Conservation (phyloP, 2,888 invertebrate species). For the Portevinia maculata region DNA sequence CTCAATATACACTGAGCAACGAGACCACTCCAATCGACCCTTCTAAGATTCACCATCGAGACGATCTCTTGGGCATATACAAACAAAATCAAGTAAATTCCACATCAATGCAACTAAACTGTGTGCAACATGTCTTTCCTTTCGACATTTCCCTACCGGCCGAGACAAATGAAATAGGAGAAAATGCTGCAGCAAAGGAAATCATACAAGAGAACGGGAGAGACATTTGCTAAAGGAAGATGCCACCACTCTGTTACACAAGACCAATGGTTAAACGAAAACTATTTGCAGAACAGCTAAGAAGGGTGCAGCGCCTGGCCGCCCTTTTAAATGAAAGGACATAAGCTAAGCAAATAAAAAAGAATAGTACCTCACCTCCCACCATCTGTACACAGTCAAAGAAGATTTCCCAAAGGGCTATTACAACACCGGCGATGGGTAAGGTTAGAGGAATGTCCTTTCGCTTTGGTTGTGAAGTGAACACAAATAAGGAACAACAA, state of each 20-base stretch:
- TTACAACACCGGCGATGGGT: slow-evolving; percentile 30
- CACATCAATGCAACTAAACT: slow-evolving; percentile 55
- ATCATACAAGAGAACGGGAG: not conserved
- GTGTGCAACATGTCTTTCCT: slow-evolving; percentile 59
- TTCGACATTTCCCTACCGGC: slow-evolving; percentile 22
- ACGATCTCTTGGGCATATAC: slow-evolving; percentile 52
- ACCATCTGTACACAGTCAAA: slow-evolving; percentile 54
- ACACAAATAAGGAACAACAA: slow-evolving; percentile 9
- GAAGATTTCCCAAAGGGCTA: slow-evolving; percentile 73
- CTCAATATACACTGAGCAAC: slow-evolving; percentile 43
- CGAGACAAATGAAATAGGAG: slow-evolving; percentile 20
- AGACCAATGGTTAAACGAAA: slow-evolving; percentile 60
- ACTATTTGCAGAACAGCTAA: slow-evolving; percentile 61
- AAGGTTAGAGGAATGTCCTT: slow-evolving; percentile 49
- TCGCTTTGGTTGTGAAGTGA: slow-evolving; percentile 36
- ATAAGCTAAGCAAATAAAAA: slow-evolving; percentile 50
- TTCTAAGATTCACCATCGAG: slow-evolving; percentile 26
- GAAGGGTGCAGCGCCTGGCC: slow-evolving; percentile 6
- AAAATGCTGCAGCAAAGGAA: slow-evolving; percentile 17
- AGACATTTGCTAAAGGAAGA: slow-evolving; percentile 21
- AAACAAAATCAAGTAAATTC: slow-evolving; percentile 47
- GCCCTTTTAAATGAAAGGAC: not conserved
- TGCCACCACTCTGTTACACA: slow-evolving; percentile 12
- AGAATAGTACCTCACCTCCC: slow-evolving; percentile 25
- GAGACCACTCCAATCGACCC: slow-evolving; percentile 9